Base-by-base conservation (phyloP, 2,797 vertebrate genomes). In the Gila robusta region DNA sequence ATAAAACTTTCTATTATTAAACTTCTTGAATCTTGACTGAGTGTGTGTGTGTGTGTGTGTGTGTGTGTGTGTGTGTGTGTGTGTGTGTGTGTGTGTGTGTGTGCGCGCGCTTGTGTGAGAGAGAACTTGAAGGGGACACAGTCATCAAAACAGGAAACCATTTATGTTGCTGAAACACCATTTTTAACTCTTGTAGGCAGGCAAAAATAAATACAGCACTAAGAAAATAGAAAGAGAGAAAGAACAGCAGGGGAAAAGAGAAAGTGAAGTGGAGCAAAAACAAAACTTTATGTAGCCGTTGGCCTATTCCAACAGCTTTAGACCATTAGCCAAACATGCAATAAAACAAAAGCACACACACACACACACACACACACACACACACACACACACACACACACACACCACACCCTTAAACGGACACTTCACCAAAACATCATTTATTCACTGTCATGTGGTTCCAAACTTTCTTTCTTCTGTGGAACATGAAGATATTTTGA, bases 111-210 rank as follows among this genome's bases (percentile, higher is more conserved):
- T 73, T 52, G 28, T 52, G 49, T 47, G 41, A 54, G 39, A 62
- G 74, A 26, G 35, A 23, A 64, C 23, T 82, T 54, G 74, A 56
- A 56, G 26, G 89, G 12, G 86, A 93, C 88, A 82, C 90, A 93
- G 89, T 92, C 89, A 89, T 94, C 92, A 94, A 94, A 95, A 96
- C 95, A 96, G 94, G 94, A 96, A 95, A 93, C 89, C 92, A 93
- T 94, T 95, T 93, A 95, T 94, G 92, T 92, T 89, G 94, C 92
- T 92, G 91, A 94, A 94, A 95, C 90, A 95, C 94, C 90, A 91
- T 95, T 94, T 95, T 96, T 95, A 95, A 94, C 93, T 94, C 92
- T 87, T 85, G 69, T 90, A 91, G 91, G 85, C 88, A 35, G 62
- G 90, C 91, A 91, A 92, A 94, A 93, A 94, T 92, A 94, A 95